phyloP scores from a whole-genome alignment of 2,888 invertebrate species.

The Acronicta alni region DNA sequence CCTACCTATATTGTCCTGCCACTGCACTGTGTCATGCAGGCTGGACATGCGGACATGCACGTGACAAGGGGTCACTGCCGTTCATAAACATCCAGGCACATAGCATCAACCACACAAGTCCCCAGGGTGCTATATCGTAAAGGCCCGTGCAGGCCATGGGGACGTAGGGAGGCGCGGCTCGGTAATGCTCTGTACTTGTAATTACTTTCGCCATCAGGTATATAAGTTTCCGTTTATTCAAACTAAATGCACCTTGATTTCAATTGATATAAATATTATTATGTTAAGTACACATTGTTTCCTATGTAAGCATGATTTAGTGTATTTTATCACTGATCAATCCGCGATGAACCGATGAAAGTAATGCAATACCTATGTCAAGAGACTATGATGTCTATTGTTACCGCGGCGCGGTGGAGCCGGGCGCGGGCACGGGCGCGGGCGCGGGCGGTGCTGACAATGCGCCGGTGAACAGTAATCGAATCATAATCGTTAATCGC shows the following conservation, averaged over 20 bases:
- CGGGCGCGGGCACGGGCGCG: slow-evolving; percentile 14
- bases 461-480: slow-evolving; percentile 64
- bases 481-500: slow-evolving; percentile 76
- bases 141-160: too few relatives aligned
- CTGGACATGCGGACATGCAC: too few relatives aligned
- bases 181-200: too few relatives aligned
- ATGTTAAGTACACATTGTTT: not conserved
- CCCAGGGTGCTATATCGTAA: too few relatives aligned
- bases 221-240: not conserved
- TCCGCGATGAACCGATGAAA: slow-evolving; percentile 1
- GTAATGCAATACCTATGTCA: slow-evolving; percentile 1
- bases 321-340: not conserved
- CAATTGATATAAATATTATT: too few relatives aligned
- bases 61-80: too few relatives aligned
- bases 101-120: too few relatives aligned
- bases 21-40: too few relatives aligned
- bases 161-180: too few relatives aligned
- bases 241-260: too few relatives aligned
- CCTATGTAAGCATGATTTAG: not conserved
- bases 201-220: not conserved
- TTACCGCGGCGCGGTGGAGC: slow-evolving; percentile 12
- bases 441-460: slow-evolving; percentile 45
- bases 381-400: slow-evolving; percentile 23
- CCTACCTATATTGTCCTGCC: too few relatives aligned
- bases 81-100: too few relatives aligned